Evolutionary conservation across 2,113 vertebrate genomes (phyloP).

Genomic region (Neodontobutis hainanensis): DNA sequence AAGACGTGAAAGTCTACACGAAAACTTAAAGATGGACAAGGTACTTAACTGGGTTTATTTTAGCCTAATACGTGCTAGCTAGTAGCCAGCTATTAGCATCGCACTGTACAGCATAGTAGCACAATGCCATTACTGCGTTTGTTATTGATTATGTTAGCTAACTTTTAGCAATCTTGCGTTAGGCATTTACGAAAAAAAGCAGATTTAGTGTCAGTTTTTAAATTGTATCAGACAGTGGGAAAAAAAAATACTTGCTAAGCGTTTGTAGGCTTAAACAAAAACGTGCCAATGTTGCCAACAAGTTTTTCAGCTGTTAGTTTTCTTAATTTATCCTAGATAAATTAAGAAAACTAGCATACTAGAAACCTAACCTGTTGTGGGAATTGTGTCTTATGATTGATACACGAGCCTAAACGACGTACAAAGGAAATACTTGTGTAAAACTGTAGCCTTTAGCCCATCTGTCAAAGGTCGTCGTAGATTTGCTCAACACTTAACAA

Average conservation of each 20-base stretch:
- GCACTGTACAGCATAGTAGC: neutral
- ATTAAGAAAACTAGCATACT: no score
- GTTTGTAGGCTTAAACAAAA: neutral
- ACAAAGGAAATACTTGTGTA: neutral
- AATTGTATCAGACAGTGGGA: no score
- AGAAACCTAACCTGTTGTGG: neutral
- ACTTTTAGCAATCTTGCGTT: conserved; percentile 18
- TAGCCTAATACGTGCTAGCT: conserved; percentile 1
- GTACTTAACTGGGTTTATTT: conserved; percentile 19
- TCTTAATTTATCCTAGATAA: neutral
- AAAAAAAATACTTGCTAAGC: neutral
- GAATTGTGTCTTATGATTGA: neutral
- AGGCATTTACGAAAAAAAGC: neutral
- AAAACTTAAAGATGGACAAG: conserved; percentile 53
- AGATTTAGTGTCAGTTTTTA: neutral
- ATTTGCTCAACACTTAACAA: neutral
- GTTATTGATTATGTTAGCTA: neutral
- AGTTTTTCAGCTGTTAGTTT: neutral
- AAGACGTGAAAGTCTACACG: conserved; percentile 25
- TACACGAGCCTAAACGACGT: neutral
- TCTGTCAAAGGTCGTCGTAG: conserved; percentile 23
- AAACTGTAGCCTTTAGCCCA: neutral
- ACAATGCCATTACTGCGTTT: neutral
- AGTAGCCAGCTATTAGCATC: conserved; percentile 6
- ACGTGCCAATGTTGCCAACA: neutral